phyloP scores from a whole-genome alignment of 2,113 vertebrate genomes.

The Ciconia stormi region DNA sequence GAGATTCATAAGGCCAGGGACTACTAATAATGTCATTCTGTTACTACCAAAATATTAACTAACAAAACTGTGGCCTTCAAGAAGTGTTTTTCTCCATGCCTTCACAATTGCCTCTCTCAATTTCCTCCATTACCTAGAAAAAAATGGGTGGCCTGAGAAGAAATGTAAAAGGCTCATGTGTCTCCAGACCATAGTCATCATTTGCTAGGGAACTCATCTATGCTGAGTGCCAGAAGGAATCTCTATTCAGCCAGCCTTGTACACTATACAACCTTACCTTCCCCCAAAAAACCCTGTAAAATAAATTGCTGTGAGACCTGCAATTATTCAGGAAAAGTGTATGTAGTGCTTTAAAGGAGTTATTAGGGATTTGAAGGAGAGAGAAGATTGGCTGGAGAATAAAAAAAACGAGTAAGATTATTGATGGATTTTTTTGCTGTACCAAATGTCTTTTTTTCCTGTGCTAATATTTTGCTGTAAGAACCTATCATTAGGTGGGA shows the following conservation, averaged over 20 bases:
- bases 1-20: neutral
- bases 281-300: neutral
- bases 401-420: neutral
- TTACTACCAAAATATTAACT: neutral
- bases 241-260: neutral
- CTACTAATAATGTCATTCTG: neutral
- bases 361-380: neutral
- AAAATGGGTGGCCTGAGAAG: neutral
- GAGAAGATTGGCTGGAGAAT: neutral
- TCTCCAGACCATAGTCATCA: neutral
- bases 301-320: neutral
- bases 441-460: neutral
- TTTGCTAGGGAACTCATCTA: neutral
- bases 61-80: neutral
- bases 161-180: neutral
- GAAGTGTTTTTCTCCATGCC: neutral
- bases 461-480: neutral
- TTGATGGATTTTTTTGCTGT: neutral
- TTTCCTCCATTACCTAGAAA: neutral
- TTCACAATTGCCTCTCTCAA: neutral
- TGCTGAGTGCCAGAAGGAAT: neutral
- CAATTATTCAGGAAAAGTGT: neutral
- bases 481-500: neutral
- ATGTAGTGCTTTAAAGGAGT: neutral
- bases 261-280: neutral